These are phyloP conservation scores for Nasua narica DNA, from an alignment of 2,797 vertebrate species.

Conservation along the genomic window DNA sequence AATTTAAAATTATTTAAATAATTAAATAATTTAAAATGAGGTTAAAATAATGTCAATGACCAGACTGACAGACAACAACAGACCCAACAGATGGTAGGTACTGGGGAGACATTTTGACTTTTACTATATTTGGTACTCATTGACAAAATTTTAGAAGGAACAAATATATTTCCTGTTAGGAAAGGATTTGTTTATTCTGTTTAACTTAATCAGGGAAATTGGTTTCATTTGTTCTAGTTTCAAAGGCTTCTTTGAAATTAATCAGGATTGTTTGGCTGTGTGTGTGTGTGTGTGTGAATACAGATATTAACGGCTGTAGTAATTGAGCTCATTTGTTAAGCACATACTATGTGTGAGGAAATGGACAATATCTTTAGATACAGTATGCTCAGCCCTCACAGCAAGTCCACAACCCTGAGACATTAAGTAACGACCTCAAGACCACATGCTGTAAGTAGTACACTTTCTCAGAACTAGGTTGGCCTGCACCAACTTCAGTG, in stretches of 20 bases:
- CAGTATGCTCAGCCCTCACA: neutral
- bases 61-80: conserved; percentile 16
- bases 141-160: conserved; percentile 20
- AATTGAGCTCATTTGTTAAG: neutral
- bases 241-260: conserved; percentile 37
- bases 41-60: neutral
- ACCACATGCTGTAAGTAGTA: neutral
- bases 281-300: neutral
- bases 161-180: conserved; percentile 19
- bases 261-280: neutral
- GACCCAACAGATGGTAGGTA: neutral
- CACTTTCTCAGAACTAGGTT: neutral
- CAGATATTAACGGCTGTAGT: neutral
- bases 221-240: neutral
- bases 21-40: too few species aligned
- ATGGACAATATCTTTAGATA: neutral
- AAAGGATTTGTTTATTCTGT: conserved; percentile 9
- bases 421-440: neutral
- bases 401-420: neutral
- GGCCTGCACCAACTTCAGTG: neutral
- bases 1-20: too few species aligned
- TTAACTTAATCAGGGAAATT: neutral
- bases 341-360: neutral
- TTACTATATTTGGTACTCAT: neutral
- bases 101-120: neutral